Base-by-base conservation (phyloP, 2,113 vertebrate genomes). In the Actenoides hombroni region DNA sequence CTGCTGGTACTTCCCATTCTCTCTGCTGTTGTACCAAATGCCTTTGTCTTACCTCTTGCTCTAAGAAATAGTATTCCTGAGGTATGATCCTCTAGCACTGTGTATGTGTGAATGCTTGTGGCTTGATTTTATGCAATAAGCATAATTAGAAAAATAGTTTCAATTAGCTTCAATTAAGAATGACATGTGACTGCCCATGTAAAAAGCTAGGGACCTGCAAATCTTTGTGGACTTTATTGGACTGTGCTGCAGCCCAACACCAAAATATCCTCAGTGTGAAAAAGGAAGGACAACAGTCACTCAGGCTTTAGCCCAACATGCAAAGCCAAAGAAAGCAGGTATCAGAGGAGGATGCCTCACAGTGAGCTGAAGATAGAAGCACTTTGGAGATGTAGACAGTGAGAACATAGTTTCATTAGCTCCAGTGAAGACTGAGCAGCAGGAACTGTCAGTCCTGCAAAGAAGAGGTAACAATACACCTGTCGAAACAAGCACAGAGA, bases 401-500 rank as follows among this genome's bases (percentile, higher is more conserved):
- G 54, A 88, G 51, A 71, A 57, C 57, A 86, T 9, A 80, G 20
- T 75, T 88, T 86, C n/a, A 17, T 77, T 63, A 83, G 12, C 68
- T 86, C 51, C 24, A 49, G 42, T 51, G 65, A 71, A 39, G 51
- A 39, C 24, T 51, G 29, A 5, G 25, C 51, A 86, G 75, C 79
- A 78, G 35, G 44, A 87, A 35, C n/a, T 40, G 26, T 46, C 25
- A 74, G 64, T 75, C 16, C 64, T 84, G 29, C 33, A 51, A 48
- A 35, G 48, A 75, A 54, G 44, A 77, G 61, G 81, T 81, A 94
- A 88, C 37, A 88, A 68, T 94, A 81, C 96, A 97, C 95, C 96
- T 97, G 95, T 82, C 91, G 94, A 89, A 96, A 96, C 92, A 94
- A 89, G 92, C 86, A 92, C 39, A 75, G 71, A 71, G 83, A 64